Evolutionary conservation across 1,140 invertebrate species (phyloP).

Genomic region (Philotrypesis tridentata): DNA sequence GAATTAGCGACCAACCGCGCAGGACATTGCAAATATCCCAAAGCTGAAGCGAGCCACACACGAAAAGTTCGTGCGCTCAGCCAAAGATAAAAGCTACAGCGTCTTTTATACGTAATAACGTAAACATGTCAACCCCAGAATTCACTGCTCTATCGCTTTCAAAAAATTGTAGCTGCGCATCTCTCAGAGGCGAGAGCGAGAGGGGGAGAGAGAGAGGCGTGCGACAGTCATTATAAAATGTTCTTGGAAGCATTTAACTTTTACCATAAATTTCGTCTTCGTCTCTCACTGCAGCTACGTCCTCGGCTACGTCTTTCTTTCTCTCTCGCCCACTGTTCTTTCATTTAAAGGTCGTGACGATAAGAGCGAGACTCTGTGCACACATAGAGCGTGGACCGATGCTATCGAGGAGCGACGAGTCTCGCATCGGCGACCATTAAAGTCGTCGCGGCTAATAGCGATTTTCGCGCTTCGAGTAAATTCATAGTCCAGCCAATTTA

Average conservation of each 20-base stretch:
- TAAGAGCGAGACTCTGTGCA: slow-evolving; percentile 38
- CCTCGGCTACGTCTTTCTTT: too few species aligned
- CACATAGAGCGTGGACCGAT: not conserved
- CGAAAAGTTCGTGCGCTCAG: slow-evolving; percentile 17
- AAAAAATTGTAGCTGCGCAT: slow-evolving; percentile 18
- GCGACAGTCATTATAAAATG: slow-evolving; percentile 33
- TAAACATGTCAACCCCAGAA: slow-evolving; percentile 31
- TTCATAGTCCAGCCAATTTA: slow-evolving; percentile 59
- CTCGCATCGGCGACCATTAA: slow-evolving; percentile 62
- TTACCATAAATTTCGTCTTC: slow-evolving; percentile 43
- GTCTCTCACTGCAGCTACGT: slow-evolving; percentile 44
- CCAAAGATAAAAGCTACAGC: not conserved
- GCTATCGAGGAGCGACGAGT: slow-evolving; percentile 27
- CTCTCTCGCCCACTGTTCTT: slow-evolving; percentile 56
- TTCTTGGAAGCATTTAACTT: slow-evolving; percentile 38
- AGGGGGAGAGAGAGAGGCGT: too few species aligned
- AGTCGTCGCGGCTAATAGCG: slow-evolving; percentile 49
- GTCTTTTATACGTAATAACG: too few species aligned
- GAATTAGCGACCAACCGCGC: not conserved
- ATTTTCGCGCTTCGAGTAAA: slow-evolving; percentile 58
- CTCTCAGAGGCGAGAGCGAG: not conserved
- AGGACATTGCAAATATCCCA: slow-evolving; percentile 9
- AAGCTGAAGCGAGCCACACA: slow-evolving; percentile 5
- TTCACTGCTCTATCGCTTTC: slow-evolving; percentile 10
- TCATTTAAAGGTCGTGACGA: slow-evolving; percentile 59